Percentiles rank a stretch among this genome's conserved stretches.
Evolutionary conservation across 2,797 vertebrate species (phyloP).

Genomic region (Ciconia nigra): DNA sequence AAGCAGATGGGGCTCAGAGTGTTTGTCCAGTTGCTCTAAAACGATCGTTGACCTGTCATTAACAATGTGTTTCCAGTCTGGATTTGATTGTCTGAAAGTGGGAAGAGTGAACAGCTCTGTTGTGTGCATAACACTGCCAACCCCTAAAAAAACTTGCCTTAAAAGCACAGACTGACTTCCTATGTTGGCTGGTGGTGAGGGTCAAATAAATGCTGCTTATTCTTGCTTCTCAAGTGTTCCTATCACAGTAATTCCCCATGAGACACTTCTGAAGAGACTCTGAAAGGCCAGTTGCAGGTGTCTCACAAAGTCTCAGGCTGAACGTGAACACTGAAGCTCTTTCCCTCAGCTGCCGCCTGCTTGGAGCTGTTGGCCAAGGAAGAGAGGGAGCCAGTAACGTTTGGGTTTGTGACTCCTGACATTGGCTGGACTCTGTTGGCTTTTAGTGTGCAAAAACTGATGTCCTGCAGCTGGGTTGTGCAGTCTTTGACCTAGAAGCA

Average conservation of each 20-base stretch:
- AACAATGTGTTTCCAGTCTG: background rate
- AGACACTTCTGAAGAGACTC: background rate
- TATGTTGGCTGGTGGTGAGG: background rate
- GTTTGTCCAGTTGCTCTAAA: background rate
- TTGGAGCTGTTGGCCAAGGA: background rate
- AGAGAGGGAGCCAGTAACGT: background rate
- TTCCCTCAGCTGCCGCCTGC: background rate
- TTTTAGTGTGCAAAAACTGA: background rate
- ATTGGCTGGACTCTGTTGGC: background rate
- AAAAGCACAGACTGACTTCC: background rate
- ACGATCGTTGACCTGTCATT: fast-evolving
- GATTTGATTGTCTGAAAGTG: background rate
- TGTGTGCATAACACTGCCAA: background rate
- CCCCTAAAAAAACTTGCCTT: background rate
- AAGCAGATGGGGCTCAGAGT: background rate
- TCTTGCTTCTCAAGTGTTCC: background rate
- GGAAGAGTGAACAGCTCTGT: background rate
- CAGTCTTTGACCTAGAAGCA: background rate
- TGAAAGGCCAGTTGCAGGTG: background rate
- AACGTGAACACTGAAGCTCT: background rate
- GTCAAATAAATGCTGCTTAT: background rate
- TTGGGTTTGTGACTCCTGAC: background rate
- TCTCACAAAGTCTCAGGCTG: background rate
- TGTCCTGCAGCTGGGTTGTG: background rate
- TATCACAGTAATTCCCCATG: background rate